phyloP scores from a whole-genome alignment of 1,140 invertebrate genomes.

The Harpegnathos saltator region DNA sequence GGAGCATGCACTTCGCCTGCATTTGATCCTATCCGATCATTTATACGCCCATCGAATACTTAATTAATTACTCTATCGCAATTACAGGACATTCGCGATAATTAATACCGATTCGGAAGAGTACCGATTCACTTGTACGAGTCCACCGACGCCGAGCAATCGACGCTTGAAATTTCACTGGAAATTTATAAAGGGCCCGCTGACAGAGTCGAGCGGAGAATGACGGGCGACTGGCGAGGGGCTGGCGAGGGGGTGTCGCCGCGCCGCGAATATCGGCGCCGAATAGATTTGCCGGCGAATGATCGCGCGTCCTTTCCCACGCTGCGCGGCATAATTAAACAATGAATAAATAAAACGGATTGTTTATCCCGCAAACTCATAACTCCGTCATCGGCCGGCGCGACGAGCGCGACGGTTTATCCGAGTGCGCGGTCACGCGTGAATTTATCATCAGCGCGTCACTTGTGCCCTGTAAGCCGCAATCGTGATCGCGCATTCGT shows the following conservation, averaged over 20 bases:
- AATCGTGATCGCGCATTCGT: conserved; percentile 34
- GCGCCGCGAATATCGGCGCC: not conserved
- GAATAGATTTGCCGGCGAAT: not conserved
- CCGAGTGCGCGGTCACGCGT: not conserved
- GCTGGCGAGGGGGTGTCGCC: no score
- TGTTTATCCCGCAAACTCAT: conserved; percentile 24
- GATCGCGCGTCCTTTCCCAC: not conserved
- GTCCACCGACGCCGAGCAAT: not conserved
- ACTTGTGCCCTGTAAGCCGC: conserved; percentile 38
- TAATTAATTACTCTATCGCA: conserved; percentile 15
- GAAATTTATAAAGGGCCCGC: not conserved
- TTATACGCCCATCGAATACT: conserved; percentile 10
- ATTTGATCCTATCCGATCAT: not conserved
- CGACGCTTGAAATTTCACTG: conserved; percentile 2
- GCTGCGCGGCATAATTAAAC: conserved; percentile 23
- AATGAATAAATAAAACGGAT: conserved; percentile 26
- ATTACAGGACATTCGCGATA: conserved; percentile 12
- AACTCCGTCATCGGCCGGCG: conserved; percentile 7
- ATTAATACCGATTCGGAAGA: not conserved
- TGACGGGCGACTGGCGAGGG: no score
- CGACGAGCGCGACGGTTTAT: not conserved
- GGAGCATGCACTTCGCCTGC: not conserved
- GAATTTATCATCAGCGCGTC: conserved; percentile 43
- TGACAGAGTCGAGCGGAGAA: no score
- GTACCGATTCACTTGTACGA: not conserved